phyloP scores from a whole-genome alignment of 2,888 invertebrate species.

The Ptilodon capucinus region DNA sequence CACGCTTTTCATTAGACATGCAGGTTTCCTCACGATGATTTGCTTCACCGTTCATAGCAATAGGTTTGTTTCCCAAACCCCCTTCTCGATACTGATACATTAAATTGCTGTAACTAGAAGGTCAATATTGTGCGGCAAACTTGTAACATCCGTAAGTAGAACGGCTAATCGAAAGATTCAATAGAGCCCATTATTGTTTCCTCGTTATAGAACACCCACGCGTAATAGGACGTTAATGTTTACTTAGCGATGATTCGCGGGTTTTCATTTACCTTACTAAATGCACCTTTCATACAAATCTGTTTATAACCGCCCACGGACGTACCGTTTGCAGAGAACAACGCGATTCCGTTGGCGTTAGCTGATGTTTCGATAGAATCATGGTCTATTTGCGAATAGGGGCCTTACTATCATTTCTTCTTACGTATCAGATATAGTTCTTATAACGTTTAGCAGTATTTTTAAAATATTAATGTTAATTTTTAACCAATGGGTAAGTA shows the following conservation, averaged over 20 bases:
- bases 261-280: constrained; percentile 34
- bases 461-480: too few relatives aligned
- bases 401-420: background rate
- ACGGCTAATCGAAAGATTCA: background rate
- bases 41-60: too few relatives aligned
- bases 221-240: constrained; percentile 24
- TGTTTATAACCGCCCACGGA: constrained; percentile 29
- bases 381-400: background rate
- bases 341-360: background rate
- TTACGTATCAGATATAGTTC: background rate
- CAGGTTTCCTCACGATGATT: too few relatives aligned
- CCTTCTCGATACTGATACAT: too few relatives aligned
- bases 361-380: background rate
- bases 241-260: constrained; percentile 31
- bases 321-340: constrained; percentile 2
- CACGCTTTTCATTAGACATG: too few relatives aligned
- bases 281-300: constrained; percentile 28
- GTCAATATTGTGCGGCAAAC: background rate
- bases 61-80: too few relatives aligned
- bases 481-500: too few relatives aligned
- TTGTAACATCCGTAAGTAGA: too few relatives aligned
- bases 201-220: constrained; percentile 17
- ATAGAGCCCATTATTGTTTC: background rate
- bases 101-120: too few relatives aligned
- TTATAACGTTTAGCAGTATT: too few relatives aligned